phyloP scores from a whole-genome alignment of 2,797 vertebrate species.

The Ctenosaura bakeri region DNA sequence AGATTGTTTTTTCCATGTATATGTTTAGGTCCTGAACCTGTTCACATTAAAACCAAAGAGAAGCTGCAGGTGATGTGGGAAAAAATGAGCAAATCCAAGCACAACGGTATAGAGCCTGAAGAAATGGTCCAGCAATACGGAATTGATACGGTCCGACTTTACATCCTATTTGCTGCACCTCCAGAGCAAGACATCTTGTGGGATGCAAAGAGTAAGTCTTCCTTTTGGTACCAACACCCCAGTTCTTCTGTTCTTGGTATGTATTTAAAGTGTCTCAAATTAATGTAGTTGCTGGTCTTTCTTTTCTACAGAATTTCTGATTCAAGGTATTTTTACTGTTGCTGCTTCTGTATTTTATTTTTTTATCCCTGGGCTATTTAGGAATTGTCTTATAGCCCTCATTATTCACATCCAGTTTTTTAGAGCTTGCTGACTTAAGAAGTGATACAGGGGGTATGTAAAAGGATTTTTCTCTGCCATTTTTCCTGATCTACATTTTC shows the following conservation, averaged over 20 bases:
- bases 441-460: not conserved
- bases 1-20: not conserved
- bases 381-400: not conserved
- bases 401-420: not conserved
- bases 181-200: constrained; percentile 97
- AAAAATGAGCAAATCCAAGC: constrained; percentile 99
- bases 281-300: not conserved
- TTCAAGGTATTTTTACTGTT: not conserved
- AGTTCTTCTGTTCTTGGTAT: not conserved
- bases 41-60: constrained; percentile 79
- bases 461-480: not conserved
- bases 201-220: constrained; percentile 91
- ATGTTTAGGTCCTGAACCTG: constrained; percentile 83
- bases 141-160: constrained; percentile 92
- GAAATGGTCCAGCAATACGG: constrained; percentile 90
- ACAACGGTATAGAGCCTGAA: constrained; percentile 94
- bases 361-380: not conserved
- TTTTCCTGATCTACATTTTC: not conserved
- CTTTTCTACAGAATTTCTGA: not conserved
- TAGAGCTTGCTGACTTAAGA: not conserved
- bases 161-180: constrained; percentile 91
- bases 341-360: not conserved
- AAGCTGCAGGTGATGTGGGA: constrained; percentile 90
- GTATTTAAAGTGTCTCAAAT: constrained; percentile 30
- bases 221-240: not conserved